Conservation (phyloP, 2,113 vertebrate species). For the Oryzias celebensis region DNA sequence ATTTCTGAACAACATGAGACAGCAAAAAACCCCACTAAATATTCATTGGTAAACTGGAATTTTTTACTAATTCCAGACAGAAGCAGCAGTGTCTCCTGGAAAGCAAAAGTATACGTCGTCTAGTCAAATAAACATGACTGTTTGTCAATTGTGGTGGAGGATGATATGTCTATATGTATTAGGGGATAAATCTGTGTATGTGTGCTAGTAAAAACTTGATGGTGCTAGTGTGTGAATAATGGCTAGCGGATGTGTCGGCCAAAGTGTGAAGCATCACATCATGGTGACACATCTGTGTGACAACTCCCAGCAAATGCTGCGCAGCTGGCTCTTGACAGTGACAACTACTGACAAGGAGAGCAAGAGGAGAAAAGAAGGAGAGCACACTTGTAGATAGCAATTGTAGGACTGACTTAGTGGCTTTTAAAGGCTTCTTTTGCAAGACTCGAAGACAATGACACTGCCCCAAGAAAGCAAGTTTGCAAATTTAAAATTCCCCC, state of each 20-base stretch:
- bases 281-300: constrained; percentile 63
- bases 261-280: constrained; percentile 67
- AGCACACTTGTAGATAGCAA: constrained; percentile 66
- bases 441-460: constrained; percentile 30
- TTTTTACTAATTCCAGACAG: constrained; percentile 40
- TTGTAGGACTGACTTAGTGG: constrained; percentile 51
- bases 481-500: constrained; percentile 31
- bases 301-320: constrained; percentile 61
- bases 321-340: constrained; percentile 62
- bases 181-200: constrained; percentile 1
- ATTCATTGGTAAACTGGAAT: constrained; percentile 42
- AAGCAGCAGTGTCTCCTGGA: constrained; percentile 32
- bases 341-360: constrained; percentile 69
- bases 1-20: constrained; percentile 48
- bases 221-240: constrained; percentile 44
- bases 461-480: constrained; percentile 17
- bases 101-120: constrained; percentile 21
- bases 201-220: constrained; percentile 32
- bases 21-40: constrained; percentile 40
- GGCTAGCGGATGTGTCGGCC: constrained; percentile 53
- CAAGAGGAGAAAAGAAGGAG: constrained; percentile 59
- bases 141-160: constrained; percentile 32
- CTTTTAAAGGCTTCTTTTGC: constrained; percentile 40
- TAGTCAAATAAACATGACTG: constrained; percentile 26
- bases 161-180: constrained; percentile 21